These are phyloP conservation scores for Gobius niger DNA, from an alignment of 2,113 vertebrate species.

Conservation along the genomic window DNA sequence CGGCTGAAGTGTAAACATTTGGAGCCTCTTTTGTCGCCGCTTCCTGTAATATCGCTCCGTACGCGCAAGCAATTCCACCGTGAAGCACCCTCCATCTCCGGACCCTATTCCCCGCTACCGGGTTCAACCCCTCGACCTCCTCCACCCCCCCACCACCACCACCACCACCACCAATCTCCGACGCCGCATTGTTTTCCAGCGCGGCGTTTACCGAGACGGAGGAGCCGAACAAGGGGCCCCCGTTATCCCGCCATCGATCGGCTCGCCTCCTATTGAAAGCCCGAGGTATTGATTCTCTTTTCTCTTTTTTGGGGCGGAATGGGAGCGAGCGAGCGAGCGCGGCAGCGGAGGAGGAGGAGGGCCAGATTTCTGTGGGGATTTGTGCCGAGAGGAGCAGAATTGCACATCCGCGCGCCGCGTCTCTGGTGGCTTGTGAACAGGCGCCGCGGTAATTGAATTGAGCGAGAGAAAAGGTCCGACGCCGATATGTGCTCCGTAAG, in stretches of 20 bases:
- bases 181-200: conserved; percentile 80
- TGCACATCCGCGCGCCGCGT: conserved; percentile 77
- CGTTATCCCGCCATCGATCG: conserved; percentile 73
- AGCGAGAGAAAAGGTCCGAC: conserved; percentile 59
- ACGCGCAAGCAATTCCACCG: conserved; percentile 67
- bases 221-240: conserved; percentile 56
- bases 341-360: conserved; percentile 52
- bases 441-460: conserved; percentile 79
- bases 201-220: conserved; percentile 69
- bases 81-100: conserved; percentile 74
- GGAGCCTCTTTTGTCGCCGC: neutral
- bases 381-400: conserved; percentile 78
- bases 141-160: neutral
- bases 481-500: conserved; percentile 59
- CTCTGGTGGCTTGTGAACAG: conserved; percentile 77
- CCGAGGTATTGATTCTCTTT: conserved; percentile 82
- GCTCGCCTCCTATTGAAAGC: conserved; percentile 82
- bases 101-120: conserved; percentile 68
- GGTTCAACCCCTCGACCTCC: conserved; percentile 73
- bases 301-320: conserved; percentile 74
- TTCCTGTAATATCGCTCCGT: neutral
- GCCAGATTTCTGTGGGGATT: conserved; percentile 80
- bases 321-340: conserved; percentile 80
- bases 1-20: conserved; percentile 18
- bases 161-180: conserved; percentile 73